Base-by-base conservation (phyloP, 2,888 invertebrate species). In the Orthosia incerta region DNA sequence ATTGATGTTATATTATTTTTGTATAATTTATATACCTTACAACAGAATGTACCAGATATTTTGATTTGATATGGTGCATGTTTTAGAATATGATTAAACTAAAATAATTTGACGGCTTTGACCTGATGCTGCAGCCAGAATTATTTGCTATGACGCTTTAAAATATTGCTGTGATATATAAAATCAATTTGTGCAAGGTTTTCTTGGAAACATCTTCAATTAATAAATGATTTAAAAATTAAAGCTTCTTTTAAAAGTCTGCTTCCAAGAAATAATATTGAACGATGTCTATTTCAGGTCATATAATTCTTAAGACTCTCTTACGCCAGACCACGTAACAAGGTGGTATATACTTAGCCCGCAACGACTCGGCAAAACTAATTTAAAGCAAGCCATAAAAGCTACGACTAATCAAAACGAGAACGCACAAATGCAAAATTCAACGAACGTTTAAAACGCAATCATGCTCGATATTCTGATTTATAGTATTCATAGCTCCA, bases 381-480 rank as follows among this genome's bases (percentile, higher is more conserved):
- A 83, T 83, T 71, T 64, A 61, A 76, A 83, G 73, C 74, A 84
- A 73, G 60, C 80, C 84, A 75, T 84, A 83, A 61, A 80, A 55
- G 20, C 45, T 20, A n/a, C 66, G 11, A 74, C 80, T 64, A 79
- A 83, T 83, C 84, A 80, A 66, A 63, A 57, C 18, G 75, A 83
- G 70, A 66, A 74, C 80, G 60, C 53, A 70, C n/a, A 83, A 83
- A 64, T 80, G 55, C 70, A 80, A 75, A 71, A 83, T 80, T 66
- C 16, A 67, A 60, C 60, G 59, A 64, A 74, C 74, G 23, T 70
- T 67, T 80, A 80, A 74, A 80, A 67, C 66, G 63, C 61, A 67
- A 69, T 68, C 65, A 61, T 76, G 69, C 23, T 45, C 51, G 12
- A 57, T 39, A 60, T 45, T 31, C 57, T 79, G 79, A 87, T 86